A percentile compares a stretch with the other conserved stretches of the same genome.
phyloP scores from a whole-genome alignment of 2,113 vertebrate genomes.

The Labeo rohita region DNA sequence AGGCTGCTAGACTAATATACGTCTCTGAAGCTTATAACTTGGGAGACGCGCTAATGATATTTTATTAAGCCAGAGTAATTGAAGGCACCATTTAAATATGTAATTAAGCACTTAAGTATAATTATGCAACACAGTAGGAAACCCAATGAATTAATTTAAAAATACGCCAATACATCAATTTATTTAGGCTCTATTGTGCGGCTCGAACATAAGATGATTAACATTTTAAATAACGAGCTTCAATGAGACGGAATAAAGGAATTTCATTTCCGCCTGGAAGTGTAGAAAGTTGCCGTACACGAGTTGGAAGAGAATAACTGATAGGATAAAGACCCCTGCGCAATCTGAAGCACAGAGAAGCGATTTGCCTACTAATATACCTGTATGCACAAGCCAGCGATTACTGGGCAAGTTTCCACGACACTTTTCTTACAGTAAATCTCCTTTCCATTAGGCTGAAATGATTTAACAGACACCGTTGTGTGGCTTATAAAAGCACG shows the following conservation, averaged over 20 bases:
- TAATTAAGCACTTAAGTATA: conserved; percentile 94
- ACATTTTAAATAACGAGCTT: conserved; percentile 76
- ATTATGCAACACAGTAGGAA: conserved; percentile 87
- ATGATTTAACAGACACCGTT: conserved; percentile 32
- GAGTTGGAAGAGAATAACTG: conserved; percentile 8
- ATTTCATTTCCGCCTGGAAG: conserved; percentile 1
- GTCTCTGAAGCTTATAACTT: conserved; percentile 81
- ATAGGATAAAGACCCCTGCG: background rate
- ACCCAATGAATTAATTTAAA: conserved; percentile 90
- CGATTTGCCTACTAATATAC: conserved; percentile 16
- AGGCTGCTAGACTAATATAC: conserved; percentile 75
- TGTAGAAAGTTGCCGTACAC: background rate
- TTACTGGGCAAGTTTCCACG: conserved; percentile 19
- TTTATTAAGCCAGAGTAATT: conserved; percentile 90
- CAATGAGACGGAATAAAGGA: conserved; percentile 67
- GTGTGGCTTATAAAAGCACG: conserved; percentile 48
- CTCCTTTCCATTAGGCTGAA: conserved; percentile 23
- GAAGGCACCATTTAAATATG: conserved; percentile 93
- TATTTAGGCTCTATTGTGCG: conserved; percentile 86
- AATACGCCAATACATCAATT: conserved; percentile 88
- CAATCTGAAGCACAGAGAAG: conserved; percentile 23
- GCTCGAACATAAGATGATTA: conserved; percentile 77
- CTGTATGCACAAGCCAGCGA: conserved; percentile 23
- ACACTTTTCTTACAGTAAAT: conserved; percentile 29
- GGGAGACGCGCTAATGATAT: conserved; percentile 87